Conservation (phyloP, 2,113 vertebrate genomes). For the Poeciliopsis retropinna region DNA sequence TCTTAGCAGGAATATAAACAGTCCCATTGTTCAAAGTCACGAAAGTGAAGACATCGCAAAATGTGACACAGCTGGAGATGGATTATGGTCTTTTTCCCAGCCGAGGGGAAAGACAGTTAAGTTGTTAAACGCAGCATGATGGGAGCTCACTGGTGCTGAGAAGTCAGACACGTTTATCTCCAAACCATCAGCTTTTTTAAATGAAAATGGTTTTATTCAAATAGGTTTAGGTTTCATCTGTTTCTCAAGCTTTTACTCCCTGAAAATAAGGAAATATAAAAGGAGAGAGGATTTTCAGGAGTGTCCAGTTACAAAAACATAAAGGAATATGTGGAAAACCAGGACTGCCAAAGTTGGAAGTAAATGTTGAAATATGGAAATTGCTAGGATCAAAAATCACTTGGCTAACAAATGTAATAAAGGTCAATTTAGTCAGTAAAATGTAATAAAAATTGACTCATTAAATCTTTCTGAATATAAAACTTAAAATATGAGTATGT, state of each 20-base stretch:
- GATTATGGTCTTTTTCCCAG: constrained; percentile 15
- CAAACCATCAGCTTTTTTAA: constrained; percentile 16
- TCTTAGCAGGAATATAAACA: background rate
- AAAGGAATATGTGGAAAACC: too few relatives aligned
- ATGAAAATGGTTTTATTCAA: background rate
- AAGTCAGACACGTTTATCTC: background rate
- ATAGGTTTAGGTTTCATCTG: background rate
- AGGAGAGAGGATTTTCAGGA: constrained; percentile 30
- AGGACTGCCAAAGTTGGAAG: too few relatives aligned
- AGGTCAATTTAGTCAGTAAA: too few relatives aligned
- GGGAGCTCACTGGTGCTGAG: background rate
- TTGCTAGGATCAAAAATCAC: too few relatives aligned
- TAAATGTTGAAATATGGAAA: too few relatives aligned
- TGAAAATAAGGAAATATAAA: background rate
- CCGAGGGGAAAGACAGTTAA: constrained; percentile 4
- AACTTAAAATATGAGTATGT: too few relatives aligned
- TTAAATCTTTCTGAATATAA: too few relatives aligned
- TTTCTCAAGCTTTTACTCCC: background rate
- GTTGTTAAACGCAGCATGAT: constrained; percentile 22
- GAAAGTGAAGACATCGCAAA: constrained; percentile 7
- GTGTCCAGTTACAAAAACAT: constrained; percentile 21
- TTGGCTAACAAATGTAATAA: too few relatives aligned
- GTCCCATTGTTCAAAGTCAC: background rate
- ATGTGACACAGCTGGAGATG: constrained; percentile 16
- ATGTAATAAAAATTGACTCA: too few relatives aligned